Evolutionary conservation across 2,113 vertebrate genomes (phyloP), one percentile per base, ranked within the genome.

Genomic region (Chiloscyllium plagiosum): DNA sequence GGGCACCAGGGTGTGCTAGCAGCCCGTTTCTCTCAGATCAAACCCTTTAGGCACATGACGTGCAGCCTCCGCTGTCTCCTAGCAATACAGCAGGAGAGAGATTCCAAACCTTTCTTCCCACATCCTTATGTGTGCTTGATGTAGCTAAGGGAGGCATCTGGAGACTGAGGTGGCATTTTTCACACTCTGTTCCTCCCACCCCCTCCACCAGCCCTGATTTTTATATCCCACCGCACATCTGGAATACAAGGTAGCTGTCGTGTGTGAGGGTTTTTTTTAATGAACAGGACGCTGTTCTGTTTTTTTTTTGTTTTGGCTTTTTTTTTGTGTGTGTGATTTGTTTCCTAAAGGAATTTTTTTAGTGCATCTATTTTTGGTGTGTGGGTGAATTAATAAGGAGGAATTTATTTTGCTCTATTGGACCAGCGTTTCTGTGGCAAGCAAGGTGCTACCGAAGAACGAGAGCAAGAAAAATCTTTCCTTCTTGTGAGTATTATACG

Each of bases 111-210:
- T 93, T 65, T 37, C 89, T 93, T 93, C 89, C 61, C 89, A 93
- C 61, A 93, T 93, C 89, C 89, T 93, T 65, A 93, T 93, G 89
- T 93, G n/a, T 66, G 56, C 89, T 93, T 93, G 89, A 93, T 93
- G 33, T 66, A 93, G 37, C 89, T 68, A 19, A 66, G 61, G 61
- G 61, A 92, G 33, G 89, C 89, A 92, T 66, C 89, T 92, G 89
- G 89, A 93, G 89, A 66, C 61, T n/a, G 61, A 93, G 61, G 37
- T 66, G 89, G 89, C 89, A 93, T 93, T 68, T 87, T 93, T 93
- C 89, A 93, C 89, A 93, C 89, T 93, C 52, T 3, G 33, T 87
- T 93, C 37, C 10, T 70, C 33, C 2, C 5, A 2, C 24, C 24
- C 24, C 24, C 61, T 61, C 56, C 7, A 61, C 8, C 56, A 61